phyloP scores from a whole-genome alignment of 2,797 vertebrate species.

The Acrocephalus scirpaceus region DNA sequence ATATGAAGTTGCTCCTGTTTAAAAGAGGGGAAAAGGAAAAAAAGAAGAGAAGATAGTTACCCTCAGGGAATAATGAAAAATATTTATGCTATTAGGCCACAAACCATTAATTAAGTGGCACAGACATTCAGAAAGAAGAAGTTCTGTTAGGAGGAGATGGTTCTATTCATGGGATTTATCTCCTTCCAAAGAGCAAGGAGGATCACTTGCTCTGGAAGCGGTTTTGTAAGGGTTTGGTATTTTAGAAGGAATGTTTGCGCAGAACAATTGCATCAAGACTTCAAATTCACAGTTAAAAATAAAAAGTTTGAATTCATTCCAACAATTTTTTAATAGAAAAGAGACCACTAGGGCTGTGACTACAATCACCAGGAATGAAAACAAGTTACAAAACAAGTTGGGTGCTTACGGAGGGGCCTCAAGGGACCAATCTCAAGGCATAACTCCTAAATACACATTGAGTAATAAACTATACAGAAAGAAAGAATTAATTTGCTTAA shows the following conservation, averaged over 20 bases:
- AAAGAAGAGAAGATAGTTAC: background rate
- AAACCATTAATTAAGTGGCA: background rate
- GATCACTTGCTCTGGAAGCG: background rate
- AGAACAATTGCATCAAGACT: background rate
- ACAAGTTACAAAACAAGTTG: background rate
- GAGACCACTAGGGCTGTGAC: background rate
- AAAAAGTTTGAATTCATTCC: background rate
- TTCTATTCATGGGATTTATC: background rate
- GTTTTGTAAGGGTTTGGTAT: background rate
- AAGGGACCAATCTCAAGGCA: background rate
- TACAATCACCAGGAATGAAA: background rate
- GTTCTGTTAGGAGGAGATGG: background rate
- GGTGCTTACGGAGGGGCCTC: background rate
- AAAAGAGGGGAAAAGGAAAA: background rate
- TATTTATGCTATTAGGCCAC: background rate
- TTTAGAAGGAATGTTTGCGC: background rate
- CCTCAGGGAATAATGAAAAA: background rate
- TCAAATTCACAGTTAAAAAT: background rate
- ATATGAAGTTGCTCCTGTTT: constrained; percentile 96
- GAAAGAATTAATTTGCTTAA: background rate
- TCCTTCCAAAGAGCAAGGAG: background rate
- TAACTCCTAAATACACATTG: background rate
- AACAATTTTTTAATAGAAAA: background rate
- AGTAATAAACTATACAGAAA: background rate
- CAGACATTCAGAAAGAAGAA: background rate